phyloP scores from a whole-genome alignment of 2,797 vertebrate genomes.

The Anguilla megastoma region DNA sequence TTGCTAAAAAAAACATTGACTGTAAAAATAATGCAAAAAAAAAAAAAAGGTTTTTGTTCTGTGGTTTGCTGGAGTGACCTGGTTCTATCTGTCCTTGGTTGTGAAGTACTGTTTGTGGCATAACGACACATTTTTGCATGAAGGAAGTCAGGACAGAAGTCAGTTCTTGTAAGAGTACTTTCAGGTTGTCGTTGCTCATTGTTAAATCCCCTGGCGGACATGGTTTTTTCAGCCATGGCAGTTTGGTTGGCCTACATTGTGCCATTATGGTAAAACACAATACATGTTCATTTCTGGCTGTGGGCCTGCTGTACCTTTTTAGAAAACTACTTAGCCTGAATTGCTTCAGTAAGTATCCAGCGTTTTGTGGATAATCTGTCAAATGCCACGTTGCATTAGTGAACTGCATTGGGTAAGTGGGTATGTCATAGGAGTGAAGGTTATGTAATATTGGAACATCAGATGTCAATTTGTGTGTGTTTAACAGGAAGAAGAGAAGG shows the following conservation, averaged over 20 bases:
- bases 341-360: neutral
- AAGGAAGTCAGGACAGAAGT: neutral
- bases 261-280: neutral
- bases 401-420: neutral
- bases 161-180: neutral
- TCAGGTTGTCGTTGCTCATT: neutral
- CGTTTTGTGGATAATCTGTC: neutral
- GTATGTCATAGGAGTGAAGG: neutral
- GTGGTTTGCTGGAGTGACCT: neutral
- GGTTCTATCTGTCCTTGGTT: neutral
- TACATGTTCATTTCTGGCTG: neutral
- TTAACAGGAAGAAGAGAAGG: conserved; percentile 78
- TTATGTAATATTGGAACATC: neutral
- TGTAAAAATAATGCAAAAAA: neutral
- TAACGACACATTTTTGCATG: neutral
- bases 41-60: neutral
- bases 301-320: neutral
- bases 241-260: neutral
- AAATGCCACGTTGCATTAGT: neutral
- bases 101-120: neutral
- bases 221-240: neutral
- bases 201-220: neutral
- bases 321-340: neutral
- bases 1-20: neutral
- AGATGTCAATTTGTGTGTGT: conserved; percentile 19